Base-by-base conservation (phyloP, 2,797 vertebrate genomes). In the Amniataba percoides region DNA sequence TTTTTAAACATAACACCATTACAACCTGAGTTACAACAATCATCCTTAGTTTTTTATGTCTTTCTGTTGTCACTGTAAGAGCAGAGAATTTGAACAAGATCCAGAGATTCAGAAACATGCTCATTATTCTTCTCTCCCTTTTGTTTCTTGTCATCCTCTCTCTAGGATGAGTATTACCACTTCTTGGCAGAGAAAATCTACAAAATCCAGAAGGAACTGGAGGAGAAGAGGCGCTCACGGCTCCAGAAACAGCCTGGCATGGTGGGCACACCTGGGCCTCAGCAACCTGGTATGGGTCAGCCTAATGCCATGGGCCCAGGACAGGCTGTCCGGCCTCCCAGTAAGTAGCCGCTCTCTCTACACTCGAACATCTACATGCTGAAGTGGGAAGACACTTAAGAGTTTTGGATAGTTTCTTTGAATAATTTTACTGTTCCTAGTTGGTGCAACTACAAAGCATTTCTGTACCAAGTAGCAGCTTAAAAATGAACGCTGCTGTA, bases 161-260 rank as follows among this genome's bases (percentile, higher is more conserved):
- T n/a, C 43, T 65, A 99, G 98, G 98, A 99, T 82, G 98, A 99
- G 90, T 99, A 99, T 90, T 99, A 99, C 87, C 98, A 99, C 89
- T 97, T 99, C 83, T 89, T 99, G 93, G 98, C 98, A 51, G 98
- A 99, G 94, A 99, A 99, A 87, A 99, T 99, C 89, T 99, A 99
- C 87, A 99, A 99, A 92, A 99, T 99, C 84, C 98, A 99, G 78
- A 99, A 99, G 91, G 98, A 99, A 60, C 93, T 99, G 25, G 98
- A 99, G 91, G 98, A 99, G 92, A 99, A 99, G 88, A 93, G 98
- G 82, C 96, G 97, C 52, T 97, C 97, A 7, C 96, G 98, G 77
- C 96, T 98, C 25, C 97, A 98, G 81, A 99, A 98, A 74, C 98
- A 98, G 90, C 97, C 96, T 69, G 95, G 97, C 70, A 97, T 97